Base-by-base conservation (phyloP, 2,797 vertebrate genomes). In the Enteromius viviparus region DNA sequence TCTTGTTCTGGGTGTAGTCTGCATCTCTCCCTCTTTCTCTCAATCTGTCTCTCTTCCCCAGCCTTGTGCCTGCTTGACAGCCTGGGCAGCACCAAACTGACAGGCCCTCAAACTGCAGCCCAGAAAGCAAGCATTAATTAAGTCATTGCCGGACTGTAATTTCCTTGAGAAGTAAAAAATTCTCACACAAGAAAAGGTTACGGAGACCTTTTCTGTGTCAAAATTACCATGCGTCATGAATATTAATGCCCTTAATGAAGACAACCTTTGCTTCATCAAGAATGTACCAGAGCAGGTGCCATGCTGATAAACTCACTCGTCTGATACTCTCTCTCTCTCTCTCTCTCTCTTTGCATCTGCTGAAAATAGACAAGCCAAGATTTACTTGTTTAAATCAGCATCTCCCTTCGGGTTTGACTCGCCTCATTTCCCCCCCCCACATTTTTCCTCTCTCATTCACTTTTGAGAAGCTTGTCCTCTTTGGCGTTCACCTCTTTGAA, bases 141-240 rank as follows among this genome's bases (percentile, higher is more conserved):
- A 99, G 98, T 98, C 98, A 97, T 99, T 96, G 98, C 97, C 96
- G 97, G 98, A 99, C 98, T 98, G 97, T 99, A 99, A 99, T 99
- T 99, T 99, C 96, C 98, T 98, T 96, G 96, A 99, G 98, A 99
- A 99, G 97, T 98, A 98, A 98, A 98, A 97, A 97, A 98, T 93
- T 93, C 93, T 94, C 94, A 93, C 95, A 98, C 97, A 94, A 97
- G 97, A 98, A 99, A 99, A 99, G 98, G 98, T 99, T 99, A 99
- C 97, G 93, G 96, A 99, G 98, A 99, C 98, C 97, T 99, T 99
- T 99, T 97, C 97, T 97, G 96, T 99, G 98, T 99, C 98, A 99
- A 96, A 99, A 99, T 99, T 98, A 99, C 97, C 98, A 98, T 98
- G 97, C 96, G 89, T 97, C 98, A 99, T 99, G 98, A 99, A 99